phyloP scores from a whole-genome alignment of 2,888 invertebrate genomes.

The Ennomos fuscantarius region DNA sequence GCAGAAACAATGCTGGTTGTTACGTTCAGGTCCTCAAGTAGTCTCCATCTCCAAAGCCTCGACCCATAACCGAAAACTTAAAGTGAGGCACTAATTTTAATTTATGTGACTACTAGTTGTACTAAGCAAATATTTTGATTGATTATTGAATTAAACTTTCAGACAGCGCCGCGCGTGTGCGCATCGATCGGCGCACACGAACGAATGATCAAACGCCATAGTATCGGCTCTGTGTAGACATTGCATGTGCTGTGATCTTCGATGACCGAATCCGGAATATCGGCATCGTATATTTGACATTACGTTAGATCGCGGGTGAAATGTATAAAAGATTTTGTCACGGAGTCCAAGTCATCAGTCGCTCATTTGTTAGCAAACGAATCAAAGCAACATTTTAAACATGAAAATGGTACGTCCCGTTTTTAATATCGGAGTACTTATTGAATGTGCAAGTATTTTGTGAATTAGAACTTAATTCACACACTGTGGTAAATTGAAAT shows the following conservation, averaged over 20 bases:
- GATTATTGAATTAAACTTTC: slow-evolving; percentile 58
- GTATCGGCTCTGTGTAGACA: slow-evolving; percentile 34
- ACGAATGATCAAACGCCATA: slow-evolving; percentile 44
- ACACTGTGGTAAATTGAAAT: too few species aligned
- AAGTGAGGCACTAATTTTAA: slow-evolving; percentile 42
- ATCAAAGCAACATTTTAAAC: slow-evolving; percentile 59
- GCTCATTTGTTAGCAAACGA: slow-evolving; percentile 65
- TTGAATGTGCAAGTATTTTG: not conserved
- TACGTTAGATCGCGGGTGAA: slow-evolving; percentile 70
- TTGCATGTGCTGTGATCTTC: slow-evolving; percentile 50
- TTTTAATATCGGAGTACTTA: slow-evolving; percentile 1
- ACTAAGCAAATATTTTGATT: slow-evolving; percentile 51
- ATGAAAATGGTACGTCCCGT: slow-evolving; percentile 75
- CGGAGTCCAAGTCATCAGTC: slow-evolving; percentile 67
- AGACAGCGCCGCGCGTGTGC: slow-evolving; percentile 42
- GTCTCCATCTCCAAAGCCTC: slow-evolving; percentile 16
- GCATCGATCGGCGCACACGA: slow-evolving; percentile 43
- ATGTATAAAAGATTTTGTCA: slow-evolving; percentile 77
- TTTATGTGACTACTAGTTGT: slow-evolving; percentile 58
- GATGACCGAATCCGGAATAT: slow-evolving; percentile 71
- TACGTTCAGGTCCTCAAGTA: too few species aligned
- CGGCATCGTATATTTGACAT: slow-evolving; percentile 71
- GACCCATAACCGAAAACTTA: slow-evolving; percentile 14
- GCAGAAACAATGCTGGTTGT: too few species aligned
- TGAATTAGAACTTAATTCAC: too few species aligned